Conservation (phyloP, 2,888 invertebrate genomes). For the Harpalus rufipes region DNA sequence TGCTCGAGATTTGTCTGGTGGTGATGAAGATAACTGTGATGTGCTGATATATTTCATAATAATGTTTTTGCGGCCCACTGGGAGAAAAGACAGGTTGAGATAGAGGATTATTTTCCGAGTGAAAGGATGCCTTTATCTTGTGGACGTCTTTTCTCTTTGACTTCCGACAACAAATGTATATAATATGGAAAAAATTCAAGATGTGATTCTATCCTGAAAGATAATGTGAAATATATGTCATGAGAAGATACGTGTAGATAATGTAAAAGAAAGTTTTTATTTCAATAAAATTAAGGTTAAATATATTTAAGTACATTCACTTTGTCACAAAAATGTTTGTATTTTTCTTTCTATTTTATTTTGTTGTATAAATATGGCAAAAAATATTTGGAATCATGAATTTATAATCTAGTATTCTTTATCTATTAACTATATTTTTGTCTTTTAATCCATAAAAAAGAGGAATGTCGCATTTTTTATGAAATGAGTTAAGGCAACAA, state of each 20-base stretch:
- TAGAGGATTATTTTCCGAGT: slow-evolving; percentile 41
- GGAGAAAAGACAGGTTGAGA: slow-evolving; percentile 42
- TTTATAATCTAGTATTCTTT: too few species aligned
- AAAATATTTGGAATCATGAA: too few species aligned
- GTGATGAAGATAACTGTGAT: not conserved
- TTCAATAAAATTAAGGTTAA: too few species aligned
- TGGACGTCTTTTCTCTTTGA: slow-evolving; percentile 14
- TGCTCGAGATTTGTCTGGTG: not conserved
- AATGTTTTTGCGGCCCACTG: slow-evolving; percentile 53
- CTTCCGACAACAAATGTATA: slow-evolving; percentile 25
- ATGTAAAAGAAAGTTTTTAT: too few species aligned
- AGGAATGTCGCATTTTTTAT: too few species aligned
- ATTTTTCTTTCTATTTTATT: too few species aligned
- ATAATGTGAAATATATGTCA: not conserved
- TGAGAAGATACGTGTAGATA: not conserved
- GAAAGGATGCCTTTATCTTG: slow-evolving; percentile 32
- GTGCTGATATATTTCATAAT: slow-evolving; percentile 63
- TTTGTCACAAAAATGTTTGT: too few species aligned
- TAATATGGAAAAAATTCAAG: slow-evolving; percentile 21
- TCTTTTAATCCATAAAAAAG: too few species aligned
- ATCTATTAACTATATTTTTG: too few species aligned
- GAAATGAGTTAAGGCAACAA: too few species aligned
- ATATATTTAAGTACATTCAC: too few species aligned
- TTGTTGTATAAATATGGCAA: too few species aligned
- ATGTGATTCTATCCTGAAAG: not conserved